Evolutionary conservation across 2,888 invertebrate genomes (phyloP), one percentile per base, ranked within the genome.

Genomic region (Aleiodes testaceus): DNA sequence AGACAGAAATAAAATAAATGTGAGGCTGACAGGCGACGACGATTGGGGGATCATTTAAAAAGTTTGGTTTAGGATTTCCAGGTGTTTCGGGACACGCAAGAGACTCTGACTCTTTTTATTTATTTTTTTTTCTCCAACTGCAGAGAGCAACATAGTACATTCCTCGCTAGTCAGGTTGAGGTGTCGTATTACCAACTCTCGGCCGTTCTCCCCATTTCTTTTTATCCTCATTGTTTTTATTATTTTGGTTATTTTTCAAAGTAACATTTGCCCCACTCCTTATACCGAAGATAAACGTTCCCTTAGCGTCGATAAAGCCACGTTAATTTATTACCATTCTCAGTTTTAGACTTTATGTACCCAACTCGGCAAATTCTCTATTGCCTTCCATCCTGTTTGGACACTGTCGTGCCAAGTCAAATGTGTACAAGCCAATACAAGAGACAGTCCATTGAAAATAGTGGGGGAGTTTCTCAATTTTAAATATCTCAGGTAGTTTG

Each of bases 271-370:
- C 72, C 52, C 65, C 55, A 44, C 26, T 30, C 66, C 47, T 59
- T 72, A 67, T 75, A 72, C 71, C 72, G 73, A 81, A 83, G 82
- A 84, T 78, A 81, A 83, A 84, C 79, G 83, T 79, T 77, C 79
- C 74, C 70, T 59, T 74, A 74, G 72, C 68, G 72, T 77, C 79
- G 80, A 81, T 84, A 84, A 82, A 82, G 76, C 79, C 75, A 74
- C 75, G 78, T 76, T 80, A 81, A 84, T 84, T 83, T 84, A 84
- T 82, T 79, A 78, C 77, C 77, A 76, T 77, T 76, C 73, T 74
- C 74, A 75, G 77, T 64, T 72, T 74, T 69, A 14, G 70, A 68
- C 50, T 36, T 26, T 20, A 12, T 53, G 53, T 18, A 44, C 53
- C 36, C 11, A 11, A 36, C 45, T 36, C 16, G n/a, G 14, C 45